Conservation (phyloP, 2,888 invertebrate species). For the Bruchidius siliquastri region DNA sequence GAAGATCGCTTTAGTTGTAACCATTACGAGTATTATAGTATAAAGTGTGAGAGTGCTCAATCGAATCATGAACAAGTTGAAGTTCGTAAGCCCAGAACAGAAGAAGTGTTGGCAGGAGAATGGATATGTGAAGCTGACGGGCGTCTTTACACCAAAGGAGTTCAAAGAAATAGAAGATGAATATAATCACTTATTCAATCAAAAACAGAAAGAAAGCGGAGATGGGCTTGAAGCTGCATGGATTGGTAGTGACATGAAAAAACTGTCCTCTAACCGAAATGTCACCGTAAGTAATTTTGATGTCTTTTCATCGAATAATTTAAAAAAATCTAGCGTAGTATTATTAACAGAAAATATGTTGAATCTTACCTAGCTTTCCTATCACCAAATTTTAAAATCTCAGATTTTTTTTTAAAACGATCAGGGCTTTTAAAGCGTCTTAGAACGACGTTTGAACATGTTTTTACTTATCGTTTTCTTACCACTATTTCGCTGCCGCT, state of each 20-base stretch:
- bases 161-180: not conserved
- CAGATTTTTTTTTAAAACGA: too few relatives aligned
- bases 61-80: not conserved
- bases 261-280: not conserved
- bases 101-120: not conserved
- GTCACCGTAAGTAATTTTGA: not conserved
- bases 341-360: too few relatives aligned
- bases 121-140: not conserved
- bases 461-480: too few relatives aligned
- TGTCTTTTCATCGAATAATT: too few relatives aligned
- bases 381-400: too few relatives aligned
- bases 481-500: too few relatives aligned
- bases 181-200: not conserved
- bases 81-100: not conserved
- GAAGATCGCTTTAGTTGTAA: not conserved
- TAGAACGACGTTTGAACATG: too few relatives aligned
- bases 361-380: too few relatives aligned
- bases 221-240: slow-evolving; percentile 1
- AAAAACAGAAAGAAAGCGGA: not conserved
- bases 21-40: not conserved
- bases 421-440: too few relatives aligned
- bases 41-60: not conserved
- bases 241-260: not conserved
- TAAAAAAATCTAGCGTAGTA: too few relatives aligned
- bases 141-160: not conserved